phyloP scores from a whole-genome alignment of 1,140 invertebrate genomes.

The Lineus longissimus region DNA sequence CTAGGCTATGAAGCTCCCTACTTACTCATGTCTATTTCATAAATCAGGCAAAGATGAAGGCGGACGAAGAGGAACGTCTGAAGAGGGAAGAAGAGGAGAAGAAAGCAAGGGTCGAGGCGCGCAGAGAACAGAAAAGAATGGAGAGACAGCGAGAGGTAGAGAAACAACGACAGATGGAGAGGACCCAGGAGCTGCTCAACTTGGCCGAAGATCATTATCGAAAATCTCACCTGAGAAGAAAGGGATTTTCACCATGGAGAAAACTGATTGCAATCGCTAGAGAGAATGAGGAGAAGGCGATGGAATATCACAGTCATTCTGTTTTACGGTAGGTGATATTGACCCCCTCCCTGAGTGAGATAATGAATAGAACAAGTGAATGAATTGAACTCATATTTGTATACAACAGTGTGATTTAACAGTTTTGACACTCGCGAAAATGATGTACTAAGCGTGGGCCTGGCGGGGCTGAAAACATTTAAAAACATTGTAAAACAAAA shows the following conservation, averaged over 20 bases:
- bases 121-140: slow-evolving; percentile 42
- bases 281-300: slow-evolving; percentile 26
- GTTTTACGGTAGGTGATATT: slow-evolving; percentile 28
- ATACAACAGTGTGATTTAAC: too few relatives aligned
- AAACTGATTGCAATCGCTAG: slow-evolving; percentile 32
- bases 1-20: too few relatives aligned
- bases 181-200: slow-evolving; percentile 24
- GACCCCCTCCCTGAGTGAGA: too few relatives aligned
- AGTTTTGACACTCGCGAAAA: too few relatives aligned
- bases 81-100: slow-evolving; percentile 44
- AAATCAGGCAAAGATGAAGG: slow-evolving; percentile 27
- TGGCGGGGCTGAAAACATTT: too few relatives aligned
- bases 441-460: too few relatives aligned
- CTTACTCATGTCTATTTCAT: too few relatives aligned
- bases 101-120: slow-evolving; percentile 33
- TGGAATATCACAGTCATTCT: slow-evolving; percentile 22
- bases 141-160: slow-evolving; percentile 44
- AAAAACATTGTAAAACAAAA: too few relatives aligned
- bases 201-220: slow-evolving; percentile 37
- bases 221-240: slow-evolving; percentile 36
- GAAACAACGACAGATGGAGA: slow-evolving; percentile 27
- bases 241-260: slow-evolving; percentile 40
- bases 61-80: slow-evolving; percentile 36
- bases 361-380: too few relatives aligned
- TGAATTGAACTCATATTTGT: too few relatives aligned